Percentiles rank a stretch among this genome's conserved stretches.
These are phyloP conservation scores for Actenoides hombroni DNA, from an alignment of 2,113 vertebrate genomes.

Conservation along the genomic window DNA sequence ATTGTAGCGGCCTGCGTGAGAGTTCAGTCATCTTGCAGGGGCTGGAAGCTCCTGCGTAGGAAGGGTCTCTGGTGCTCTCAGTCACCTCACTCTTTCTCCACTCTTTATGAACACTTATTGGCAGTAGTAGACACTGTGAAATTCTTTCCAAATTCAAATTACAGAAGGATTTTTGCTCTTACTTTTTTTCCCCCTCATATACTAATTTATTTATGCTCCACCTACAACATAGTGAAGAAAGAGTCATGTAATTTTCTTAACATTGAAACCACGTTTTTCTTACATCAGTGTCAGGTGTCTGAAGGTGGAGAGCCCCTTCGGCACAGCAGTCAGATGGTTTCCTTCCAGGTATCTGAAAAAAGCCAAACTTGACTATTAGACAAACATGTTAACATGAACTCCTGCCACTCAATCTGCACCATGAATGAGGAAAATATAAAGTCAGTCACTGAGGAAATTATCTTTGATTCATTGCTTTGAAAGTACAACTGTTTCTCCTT, in stretches of 20 bases:
- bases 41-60: neutral
- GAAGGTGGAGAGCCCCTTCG: slow-evolving; percentile 86
- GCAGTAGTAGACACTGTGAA: neutral
- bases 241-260: neutral
- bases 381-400: neutral
- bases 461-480: neutral
- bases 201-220: neutral
- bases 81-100: neutral
- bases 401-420: neutral
- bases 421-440: neutral
- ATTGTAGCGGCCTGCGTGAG: neutral
- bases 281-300: slow-evolving; percentile 89
- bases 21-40: neutral
- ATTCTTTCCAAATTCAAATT: neutral
- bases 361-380: slow-evolving; percentile 22
- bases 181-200: rapidly evolving
- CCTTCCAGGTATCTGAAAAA: slow-evolving; percentile 94
- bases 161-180: neutral
- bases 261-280: slow-evolving; percentile 36
- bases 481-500: neutral
- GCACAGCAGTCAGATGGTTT: slow-evolving; percentile 90
- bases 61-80: neutral
- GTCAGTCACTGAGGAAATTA: neutral
- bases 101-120: neutral
- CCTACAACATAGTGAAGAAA: neutral